Base-by-base conservation (phyloP, 1,140 invertebrate genomes). In the Apocrypta bakeri region DNA sequence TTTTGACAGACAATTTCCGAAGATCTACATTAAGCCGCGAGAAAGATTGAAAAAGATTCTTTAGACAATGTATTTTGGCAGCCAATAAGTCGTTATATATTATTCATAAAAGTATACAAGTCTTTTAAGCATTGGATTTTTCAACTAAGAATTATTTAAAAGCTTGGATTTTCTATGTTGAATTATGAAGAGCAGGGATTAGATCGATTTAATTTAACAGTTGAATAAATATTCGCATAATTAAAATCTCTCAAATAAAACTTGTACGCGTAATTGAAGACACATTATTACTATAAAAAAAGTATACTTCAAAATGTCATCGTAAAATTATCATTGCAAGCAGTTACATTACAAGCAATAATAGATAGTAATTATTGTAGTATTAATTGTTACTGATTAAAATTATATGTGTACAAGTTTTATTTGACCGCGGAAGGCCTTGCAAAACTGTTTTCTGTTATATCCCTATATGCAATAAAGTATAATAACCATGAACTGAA, bases 401-500 rank as follows among this genome's bases (percentile, higher is more conserved):
- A 11, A 6, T 11, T 75, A 37, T 69, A 71, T 24, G 80, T 64
- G 56, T 72, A 78, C 29, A 72, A 61, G 12, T 64, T 78, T 82
- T 63, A 56, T 29, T 73, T 25, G 12, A 48, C 42, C 33, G 48
- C 83, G 82, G 79, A 76, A 85, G 85, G 86, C 83, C 86, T 88
- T 85, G 86, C 83, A 86, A 87, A 29, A 85, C 75, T 86, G 82
- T 81, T 81, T 85, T 85, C 79, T 79, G 84, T 84, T 86, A 77
- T 82, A 82, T 86, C 84, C 85, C 74, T 85, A 83, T 85, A 84
- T 37, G 83, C 77, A 86, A 85, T 1, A 77, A 84, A 84, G 66
- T 84, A 79, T 83, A 68, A 71, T 84, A 85, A 81, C 40, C 33
- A 79, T 75, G 83, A 82, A 85, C 84, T 83, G 77, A 83, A 79